These are phyloP conservation scores for Cromileptes altivelis DNA, from an alignment of 2,113 vertebrate genomes.

Conservation along the genomic window DNA sequence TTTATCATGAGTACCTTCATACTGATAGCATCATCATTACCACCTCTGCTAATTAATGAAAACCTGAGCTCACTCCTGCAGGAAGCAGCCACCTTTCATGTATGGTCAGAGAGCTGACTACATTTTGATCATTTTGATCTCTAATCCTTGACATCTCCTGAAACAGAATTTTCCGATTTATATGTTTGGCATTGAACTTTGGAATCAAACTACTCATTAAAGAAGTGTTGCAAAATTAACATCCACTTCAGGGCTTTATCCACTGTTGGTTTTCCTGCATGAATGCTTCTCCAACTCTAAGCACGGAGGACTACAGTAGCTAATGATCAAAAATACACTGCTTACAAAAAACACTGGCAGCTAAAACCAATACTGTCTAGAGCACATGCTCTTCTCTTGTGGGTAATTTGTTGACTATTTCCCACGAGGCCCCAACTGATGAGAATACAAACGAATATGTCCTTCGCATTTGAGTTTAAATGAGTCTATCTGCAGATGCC, in stretches of 20 bases:
- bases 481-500: background rate
- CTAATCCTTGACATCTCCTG: background rate
- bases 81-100: background rate
- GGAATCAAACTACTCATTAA: conserved; percentile 2
- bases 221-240: conserved; percentile 9
- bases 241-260: background rate
- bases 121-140: background rate
- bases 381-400: background rate
- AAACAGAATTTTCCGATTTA: background rate
- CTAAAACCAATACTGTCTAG: background rate
- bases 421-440: background rate
- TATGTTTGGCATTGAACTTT: conserved; percentile 5
- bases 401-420: background rate
- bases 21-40: background rate
- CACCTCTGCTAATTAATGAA: background rate
- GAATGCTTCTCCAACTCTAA: background rate
- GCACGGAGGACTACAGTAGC: conserved; percentile 3
- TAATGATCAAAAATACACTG: background rate
- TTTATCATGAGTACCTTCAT: background rate
- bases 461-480: background rate
- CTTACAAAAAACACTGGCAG: background rate
- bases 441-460: background rate
- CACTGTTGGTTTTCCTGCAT: conserved; percentile 3
- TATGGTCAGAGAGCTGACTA: background rate
- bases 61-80: background rate